Evolutionary conservation across 1,140 invertebrate genomes (phyloP).

Genomic region (Stegodyphus dumicola): DNA sequence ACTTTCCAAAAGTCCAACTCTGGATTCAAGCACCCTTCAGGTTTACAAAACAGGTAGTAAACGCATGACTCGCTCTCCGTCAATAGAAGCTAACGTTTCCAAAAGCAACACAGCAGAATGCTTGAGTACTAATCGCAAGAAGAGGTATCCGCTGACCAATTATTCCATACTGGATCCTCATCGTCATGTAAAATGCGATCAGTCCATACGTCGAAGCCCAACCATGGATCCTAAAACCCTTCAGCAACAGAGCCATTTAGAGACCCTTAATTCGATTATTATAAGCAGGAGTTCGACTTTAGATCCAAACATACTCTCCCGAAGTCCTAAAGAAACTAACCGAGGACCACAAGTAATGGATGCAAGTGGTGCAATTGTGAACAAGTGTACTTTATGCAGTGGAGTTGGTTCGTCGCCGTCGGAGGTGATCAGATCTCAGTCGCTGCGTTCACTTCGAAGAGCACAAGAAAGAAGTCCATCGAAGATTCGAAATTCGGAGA

Average conservation of each 20-base stretch:
- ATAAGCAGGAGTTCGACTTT: conserved; percentile 45
- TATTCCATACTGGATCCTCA: background rate
- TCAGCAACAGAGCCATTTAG: background rate
- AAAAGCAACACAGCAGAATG: background rate
- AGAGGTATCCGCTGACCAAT: background rate
- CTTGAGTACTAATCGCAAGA: background rate
- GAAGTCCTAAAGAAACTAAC: background rate
- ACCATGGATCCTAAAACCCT: conserved; percentile 27
- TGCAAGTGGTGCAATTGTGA: background rate
- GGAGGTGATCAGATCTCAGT: conserved; percentile 48
- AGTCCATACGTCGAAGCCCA: conserved; percentile 19
- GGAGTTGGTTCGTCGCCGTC: background rate
- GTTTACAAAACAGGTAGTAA: too few relatives aligned
- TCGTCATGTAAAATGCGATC: background rate
- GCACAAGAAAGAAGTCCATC: conserved; percentile 28
- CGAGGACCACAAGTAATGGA: background rate
- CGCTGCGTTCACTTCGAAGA: conserved; percentile 29
- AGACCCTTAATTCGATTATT: background rate
- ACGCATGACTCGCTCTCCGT: background rate
- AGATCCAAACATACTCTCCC: conserved; percentile 20
- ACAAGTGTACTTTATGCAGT: background rate
- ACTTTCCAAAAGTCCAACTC: conserved; percentile 16
- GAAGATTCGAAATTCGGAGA: conserved; percentile 36
- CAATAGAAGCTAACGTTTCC: background rate
- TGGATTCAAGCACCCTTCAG: background rate